Evolutionary conservation across 1,140 invertebrate genomes (phyloP), one percentile per base, ranked within the genome.

Genomic region (Diprion similis): DNA sequence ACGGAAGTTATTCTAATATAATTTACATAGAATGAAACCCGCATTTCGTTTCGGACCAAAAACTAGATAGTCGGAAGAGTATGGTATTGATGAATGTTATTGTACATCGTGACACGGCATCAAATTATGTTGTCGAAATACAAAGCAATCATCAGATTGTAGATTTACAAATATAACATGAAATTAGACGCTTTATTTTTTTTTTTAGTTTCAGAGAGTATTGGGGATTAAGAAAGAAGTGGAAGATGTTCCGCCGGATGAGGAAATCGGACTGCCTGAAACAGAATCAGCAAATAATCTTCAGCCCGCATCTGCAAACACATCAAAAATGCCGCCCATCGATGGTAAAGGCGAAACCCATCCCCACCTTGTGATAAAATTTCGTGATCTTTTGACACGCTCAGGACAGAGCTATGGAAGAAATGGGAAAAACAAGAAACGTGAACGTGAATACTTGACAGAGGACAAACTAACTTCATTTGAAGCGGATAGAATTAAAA

Each of bases 161-260:
- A 37, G 6, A 37, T 37, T 1, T 37, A 37, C 2, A 37, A 37
- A 37, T 37, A 37, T 3, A 37, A 37, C 24, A 1, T 3, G 24
- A 37, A 3, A 37, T 17, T 59, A 15, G 51, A 59, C 7, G 9
- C 9, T 15, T 8, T 59, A 8, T 17, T 59, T 59, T 59, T 59
- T 17, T 59, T 59, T 17, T 59, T 17, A 59, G 9, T 59, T 59
- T 17, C 51, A 15, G 11, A 13, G 6, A 15, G 3, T 59, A 17
- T 59, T 59, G 51, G 51, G n/a, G 51, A 59, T 59, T 8, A 59
- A 59, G n/a, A 59, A 59, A 17, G 51, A 59, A 59, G 51, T 59
- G 51, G 51, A 59, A 15, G n/a, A 59, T 59, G 51, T 15, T 15
- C 11, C 51, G n/a, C 9, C n/a, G 11, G 51, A 59, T 17, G 51